Base-by-base conservation (phyloP, 2,888 invertebrate genomes). In the Agrotis segetum region DNA sequence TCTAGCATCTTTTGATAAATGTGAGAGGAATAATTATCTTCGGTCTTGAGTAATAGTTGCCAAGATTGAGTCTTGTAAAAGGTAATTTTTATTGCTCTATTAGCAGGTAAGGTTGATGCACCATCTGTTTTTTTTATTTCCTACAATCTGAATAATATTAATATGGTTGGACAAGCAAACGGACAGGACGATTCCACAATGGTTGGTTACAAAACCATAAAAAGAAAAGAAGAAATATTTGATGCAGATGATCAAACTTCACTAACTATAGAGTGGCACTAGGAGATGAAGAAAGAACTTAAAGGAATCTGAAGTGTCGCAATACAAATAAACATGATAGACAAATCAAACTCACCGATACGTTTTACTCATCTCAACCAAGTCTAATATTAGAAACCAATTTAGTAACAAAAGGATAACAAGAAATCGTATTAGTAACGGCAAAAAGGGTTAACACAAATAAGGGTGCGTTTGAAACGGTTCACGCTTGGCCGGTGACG, bases 401-500 rank as follows among this genome's bases (percentile, higher is more conserved):
- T 85, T 78, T 44, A 63, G 74, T 62, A 63, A 79, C 75, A 77
- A 85, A 81, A 75, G 50, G 56, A 71, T 79, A 80, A 74, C 68
- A 68, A 83, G 84, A 77, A 83, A 74, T 62, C 68, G 71, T 78
- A 87, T 87, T 83, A 77, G 74, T 79, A 79, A 79, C 83, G 67
- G 74, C 74, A 77, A 79, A 78, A 87, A 84, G 79, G 83, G 86
- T 86, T 84, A 84, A 72, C 71, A 82, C 77, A 85, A 87, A 88
- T 85, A 88, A 85, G 88, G 87, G 88, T 86, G 85, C 82, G 81
- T 83, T 84, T 80, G 74, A 75, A 81, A 81, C 79, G 73, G 79
- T 85, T 81, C 74, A 87, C 88, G 91, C 87, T 89, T 90, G 90
- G 80, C 81, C 80, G 84, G 71, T 77, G 81, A 77, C 61, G 80